A percentile compares a stretch with the other conserved stretches of the same genome.
phyloP scores from a whole-genome alignment of 2,797 vertebrate genomes.

The Hirundo rustica region DNA sequence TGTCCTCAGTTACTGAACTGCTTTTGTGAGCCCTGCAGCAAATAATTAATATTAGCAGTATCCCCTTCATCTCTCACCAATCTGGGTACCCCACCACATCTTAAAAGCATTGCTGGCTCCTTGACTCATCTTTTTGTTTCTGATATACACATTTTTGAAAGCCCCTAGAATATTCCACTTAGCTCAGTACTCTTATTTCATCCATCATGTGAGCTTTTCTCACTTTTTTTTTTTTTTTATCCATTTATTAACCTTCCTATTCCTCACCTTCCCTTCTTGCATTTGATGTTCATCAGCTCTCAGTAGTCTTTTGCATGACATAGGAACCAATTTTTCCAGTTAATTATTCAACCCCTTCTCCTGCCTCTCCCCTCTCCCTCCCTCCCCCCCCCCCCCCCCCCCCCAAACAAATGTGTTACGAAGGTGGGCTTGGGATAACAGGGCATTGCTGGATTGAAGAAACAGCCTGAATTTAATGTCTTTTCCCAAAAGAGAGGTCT shows the following conservation, averaged over 20 bases:
- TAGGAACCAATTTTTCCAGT: conserved; percentile 46
- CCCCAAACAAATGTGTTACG: not conserved
- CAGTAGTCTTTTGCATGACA: conserved; percentile 39
- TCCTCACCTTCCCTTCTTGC: conserved; percentile 21
- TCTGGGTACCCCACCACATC: not conserved
- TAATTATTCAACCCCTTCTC: conserved; percentile 41
- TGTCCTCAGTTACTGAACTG: conserved; percentile 40
- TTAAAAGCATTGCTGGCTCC: not conserved
- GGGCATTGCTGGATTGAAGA: not conserved
- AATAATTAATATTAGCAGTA: conserved; percentile 54
- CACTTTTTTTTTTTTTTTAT: not conserved
- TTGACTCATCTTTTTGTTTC: not conserved
- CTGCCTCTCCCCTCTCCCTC: not conserved
- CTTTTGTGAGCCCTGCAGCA: conserved; percentile 57
- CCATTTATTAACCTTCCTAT: conserved; percentile 1
- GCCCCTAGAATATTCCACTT: not conserved
- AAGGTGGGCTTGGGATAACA: conserved; percentile 19
- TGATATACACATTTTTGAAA: not conserved
- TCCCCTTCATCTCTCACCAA: conserved; percentile 22
- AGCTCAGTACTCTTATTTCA: not conserved
- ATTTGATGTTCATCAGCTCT: conserved; percentile 23
- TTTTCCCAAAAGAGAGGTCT: not conserved
- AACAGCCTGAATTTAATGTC: not conserved
- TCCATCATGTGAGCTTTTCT: conserved; percentile 1
- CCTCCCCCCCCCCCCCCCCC: not conserved